Evolutionary conservation across 1,140 invertebrate genomes (phyloP).

Genomic region (Orchesella cincta): DNA sequence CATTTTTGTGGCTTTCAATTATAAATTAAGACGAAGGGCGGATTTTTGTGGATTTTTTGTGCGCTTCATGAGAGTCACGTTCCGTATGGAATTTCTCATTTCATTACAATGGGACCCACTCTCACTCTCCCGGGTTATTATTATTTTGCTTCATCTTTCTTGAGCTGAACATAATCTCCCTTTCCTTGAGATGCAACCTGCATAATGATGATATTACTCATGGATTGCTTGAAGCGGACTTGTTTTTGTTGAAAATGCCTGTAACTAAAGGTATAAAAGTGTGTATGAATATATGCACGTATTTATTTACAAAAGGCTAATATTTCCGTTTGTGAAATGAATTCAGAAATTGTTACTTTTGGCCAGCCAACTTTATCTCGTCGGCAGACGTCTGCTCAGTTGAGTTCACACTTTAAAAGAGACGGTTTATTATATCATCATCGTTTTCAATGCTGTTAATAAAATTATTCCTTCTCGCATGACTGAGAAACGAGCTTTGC

Average conservation of each 20-base stretch:
- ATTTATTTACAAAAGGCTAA: too few species aligned
- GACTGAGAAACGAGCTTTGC: background rate
- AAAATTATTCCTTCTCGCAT: background rate
- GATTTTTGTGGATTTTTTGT: constrained; percentile 11
- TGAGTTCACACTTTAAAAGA: background rate
- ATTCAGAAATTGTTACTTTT: background rate
- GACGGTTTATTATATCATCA: constrained; percentile 7
- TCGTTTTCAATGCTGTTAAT: background rate
- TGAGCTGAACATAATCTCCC: too few species aligned
- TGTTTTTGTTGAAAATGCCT: background rate
- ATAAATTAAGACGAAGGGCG: constrained; percentile 10
- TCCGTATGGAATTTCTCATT: background rate
- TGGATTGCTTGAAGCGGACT: background rate
- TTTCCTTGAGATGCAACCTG: background rate
- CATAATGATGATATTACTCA: constrained; percentile 16
- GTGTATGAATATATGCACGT: too few species aligned
- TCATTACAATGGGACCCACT: background rate
- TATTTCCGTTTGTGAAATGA: too few species aligned
- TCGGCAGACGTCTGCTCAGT: background rate
- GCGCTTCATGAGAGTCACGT: background rate
- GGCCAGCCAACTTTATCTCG: background rate
- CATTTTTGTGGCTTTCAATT: constrained; percentile 4
- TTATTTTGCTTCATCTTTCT: background rate
- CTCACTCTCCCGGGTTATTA: background rate
- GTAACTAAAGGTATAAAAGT: background rate